Conservation (phyloP, 2,797 vertebrate genomes). For the Anolis apletophallus region DNA sequence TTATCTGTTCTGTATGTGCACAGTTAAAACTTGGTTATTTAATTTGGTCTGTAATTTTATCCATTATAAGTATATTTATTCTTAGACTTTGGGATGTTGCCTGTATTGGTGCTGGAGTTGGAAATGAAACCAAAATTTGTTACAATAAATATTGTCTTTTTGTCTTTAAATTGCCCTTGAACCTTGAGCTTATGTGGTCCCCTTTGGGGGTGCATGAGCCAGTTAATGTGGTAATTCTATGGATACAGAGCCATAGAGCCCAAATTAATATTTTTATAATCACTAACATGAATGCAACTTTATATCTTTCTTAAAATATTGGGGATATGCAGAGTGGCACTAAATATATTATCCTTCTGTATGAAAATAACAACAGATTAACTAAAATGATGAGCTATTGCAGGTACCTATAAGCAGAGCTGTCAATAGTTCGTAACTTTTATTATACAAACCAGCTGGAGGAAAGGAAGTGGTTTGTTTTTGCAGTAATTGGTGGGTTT, state of each 20-base stretch:
- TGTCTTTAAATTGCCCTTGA: background rate
- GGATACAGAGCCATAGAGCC: background rate
- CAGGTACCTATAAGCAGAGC: background rate
- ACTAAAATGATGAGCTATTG: too few relatives aligned
- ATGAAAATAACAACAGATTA: background rate
- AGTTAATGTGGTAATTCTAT: background rate
- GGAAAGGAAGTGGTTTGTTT: constrained; percentile 23
- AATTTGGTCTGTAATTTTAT: too few relatives aligned
- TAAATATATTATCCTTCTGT: background rate
- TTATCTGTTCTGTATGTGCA: too few relatives aligned
- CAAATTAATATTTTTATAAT: constrained; percentile 3
- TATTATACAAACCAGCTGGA: background rate
- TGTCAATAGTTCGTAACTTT: background rate
- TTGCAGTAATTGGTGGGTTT: constrained; percentile 58
- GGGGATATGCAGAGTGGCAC: too few relatives aligned
- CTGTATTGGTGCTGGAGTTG: background rate
- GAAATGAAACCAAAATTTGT: background rate
- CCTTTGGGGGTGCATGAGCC: too few relatives aligned
- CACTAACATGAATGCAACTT: background rate
- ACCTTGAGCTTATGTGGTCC: background rate
- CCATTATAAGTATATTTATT: too few relatives aligned
- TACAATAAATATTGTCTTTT: background rate
- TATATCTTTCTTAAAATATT: background rate
- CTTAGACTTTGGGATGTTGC: too few relatives aligned
- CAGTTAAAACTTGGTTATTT: too few relatives aligned